Evolutionary conservation across 2,888 invertebrate genomes (phyloP).

Genomic region (Saturnia pavonia): DNA sequence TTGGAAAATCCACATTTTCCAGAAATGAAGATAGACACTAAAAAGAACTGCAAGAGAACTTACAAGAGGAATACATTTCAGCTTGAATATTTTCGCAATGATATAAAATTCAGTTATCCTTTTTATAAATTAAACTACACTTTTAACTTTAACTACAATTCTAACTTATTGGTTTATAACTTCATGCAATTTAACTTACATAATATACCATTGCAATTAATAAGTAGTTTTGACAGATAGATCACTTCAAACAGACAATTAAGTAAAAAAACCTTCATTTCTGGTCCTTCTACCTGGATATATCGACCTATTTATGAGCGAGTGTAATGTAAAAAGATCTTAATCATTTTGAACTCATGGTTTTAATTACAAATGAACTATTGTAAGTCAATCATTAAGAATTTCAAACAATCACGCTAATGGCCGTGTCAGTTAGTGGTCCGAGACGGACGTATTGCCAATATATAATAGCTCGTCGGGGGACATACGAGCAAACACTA

Average conservation of each 20-base stretch:
- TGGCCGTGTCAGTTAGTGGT: neutral
- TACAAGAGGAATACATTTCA: neutral
- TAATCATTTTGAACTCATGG: neutral
- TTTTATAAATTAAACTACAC: no score
- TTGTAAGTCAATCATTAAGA: neutral
- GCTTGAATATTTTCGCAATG: no score
- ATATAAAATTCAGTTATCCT: no score
- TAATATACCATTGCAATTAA: no score
- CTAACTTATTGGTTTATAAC: no score
- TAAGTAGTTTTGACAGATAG: neutral
- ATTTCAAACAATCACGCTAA: neutral
- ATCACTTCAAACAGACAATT: neutral
- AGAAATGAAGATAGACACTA: neutral
- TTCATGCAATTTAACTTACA: no score
- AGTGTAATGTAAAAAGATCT: neutral
- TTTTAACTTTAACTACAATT: no score
- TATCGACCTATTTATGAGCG: no score
- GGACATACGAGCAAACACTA: conserved; percentile 52
- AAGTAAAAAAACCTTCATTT: neutral
- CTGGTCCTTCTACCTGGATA: neutral
- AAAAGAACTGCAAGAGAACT: neutral
- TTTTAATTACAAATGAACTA: neutral
- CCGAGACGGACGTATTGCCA: conserved; percentile 14
- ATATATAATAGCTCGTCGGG: conserved; percentile 9
- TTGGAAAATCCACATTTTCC: neutral